phyloP scores from a whole-genome alignment of 2,113 vertebrate genomes.

The Chaetops frenatus region DNA sequence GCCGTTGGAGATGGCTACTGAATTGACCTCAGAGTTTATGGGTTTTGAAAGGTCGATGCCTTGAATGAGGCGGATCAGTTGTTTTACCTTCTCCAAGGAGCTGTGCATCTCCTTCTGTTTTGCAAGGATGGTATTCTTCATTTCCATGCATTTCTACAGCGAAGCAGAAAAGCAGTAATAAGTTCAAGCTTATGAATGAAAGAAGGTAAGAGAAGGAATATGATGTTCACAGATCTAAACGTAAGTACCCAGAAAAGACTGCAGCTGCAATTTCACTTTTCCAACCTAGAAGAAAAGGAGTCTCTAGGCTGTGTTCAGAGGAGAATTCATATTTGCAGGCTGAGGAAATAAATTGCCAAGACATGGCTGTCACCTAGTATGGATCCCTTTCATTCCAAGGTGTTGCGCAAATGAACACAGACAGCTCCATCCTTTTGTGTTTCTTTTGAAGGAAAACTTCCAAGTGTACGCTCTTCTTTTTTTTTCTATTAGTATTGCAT shows the following conservation, averaged over 20 bases:
- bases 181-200: background rate
- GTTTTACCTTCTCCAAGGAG: constrained; percentile 95
- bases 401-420: background rate
- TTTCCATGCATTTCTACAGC: constrained; percentile 97
- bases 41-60: constrained; percentile 90
- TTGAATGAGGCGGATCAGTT: constrained; percentile 94
- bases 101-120: constrained; percentile 97
- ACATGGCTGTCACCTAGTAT: background rate
- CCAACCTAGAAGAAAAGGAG: background rate
- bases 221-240: background rate
- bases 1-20: constrained; percentile 76
- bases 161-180: constrained; percentile 2
- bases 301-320: background rate
- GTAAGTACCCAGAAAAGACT: background rate
- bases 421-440: background rate
- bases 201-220: background rate
- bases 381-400: background rate
- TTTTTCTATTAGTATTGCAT: background rate
- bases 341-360: background rate
- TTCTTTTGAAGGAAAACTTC: background rate
- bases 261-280: background rate
- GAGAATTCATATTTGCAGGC: background rate
- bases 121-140: constrained; percentile 93
- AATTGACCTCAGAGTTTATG: constrained; percentile 79
- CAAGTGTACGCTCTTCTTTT: background rate